Conservation (phyloP, 2,888 invertebrate species). For the Sicus ferrugineus region DNA sequence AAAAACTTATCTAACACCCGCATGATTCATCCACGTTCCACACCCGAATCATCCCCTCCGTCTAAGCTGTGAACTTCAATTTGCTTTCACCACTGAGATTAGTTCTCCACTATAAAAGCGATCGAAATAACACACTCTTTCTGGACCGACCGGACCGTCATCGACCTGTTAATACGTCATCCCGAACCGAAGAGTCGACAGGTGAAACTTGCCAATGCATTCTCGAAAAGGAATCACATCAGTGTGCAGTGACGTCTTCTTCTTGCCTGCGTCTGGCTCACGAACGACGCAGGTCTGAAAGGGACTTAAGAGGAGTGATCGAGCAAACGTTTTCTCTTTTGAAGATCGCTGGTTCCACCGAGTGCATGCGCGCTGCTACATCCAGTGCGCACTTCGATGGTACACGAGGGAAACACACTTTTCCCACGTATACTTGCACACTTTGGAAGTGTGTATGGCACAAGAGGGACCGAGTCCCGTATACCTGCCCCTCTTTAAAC, state of each 20-base stretch:
- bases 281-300: not conserved
- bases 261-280: not conserved
- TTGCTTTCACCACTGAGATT: too few species aligned
- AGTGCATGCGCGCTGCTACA: not conserved
- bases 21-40: too few species aligned
- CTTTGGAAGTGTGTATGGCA: conserved; percentile 24
- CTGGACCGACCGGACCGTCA: not conserved
- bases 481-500: not conserved
- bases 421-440: conserved; percentile 2
- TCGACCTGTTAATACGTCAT: not conserved
- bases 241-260: conserved; percentile 3
- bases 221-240: not conserved
- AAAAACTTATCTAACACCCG: too few species aligned
- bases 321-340: not conserved
- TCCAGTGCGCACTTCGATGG: not conserved
- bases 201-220: conserved; percentile 29
- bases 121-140: too few species aligned
- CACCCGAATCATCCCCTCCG: too few species aligned
- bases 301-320: not conserved
- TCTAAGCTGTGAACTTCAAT: too few species aligned
- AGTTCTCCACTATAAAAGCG: too few species aligned
- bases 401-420: not conserved
- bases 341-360: not conserved
- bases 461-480: conserved; percentile 10
- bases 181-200: conserved; percentile 19